These are phyloP conservation scores for Biston betularia DNA, from an alignment of 2,888 invertebrate genomes.

Conservation along the genomic window DNA sequence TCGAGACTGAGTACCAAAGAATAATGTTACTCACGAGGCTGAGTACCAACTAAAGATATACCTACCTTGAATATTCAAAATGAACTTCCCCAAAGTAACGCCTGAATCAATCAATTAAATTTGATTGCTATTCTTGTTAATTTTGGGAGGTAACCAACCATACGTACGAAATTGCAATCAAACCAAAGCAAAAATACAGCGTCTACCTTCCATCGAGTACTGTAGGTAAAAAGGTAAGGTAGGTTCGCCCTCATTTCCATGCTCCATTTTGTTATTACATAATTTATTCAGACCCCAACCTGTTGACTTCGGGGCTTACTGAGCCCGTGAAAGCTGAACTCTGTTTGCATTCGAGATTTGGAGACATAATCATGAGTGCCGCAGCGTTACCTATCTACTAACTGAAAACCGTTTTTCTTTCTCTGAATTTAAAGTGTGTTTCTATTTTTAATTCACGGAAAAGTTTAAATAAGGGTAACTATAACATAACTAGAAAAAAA, in stretches of 20 bases:
- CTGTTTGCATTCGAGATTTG: constrained; percentile 11
- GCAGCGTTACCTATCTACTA: constrained; percentile 3
- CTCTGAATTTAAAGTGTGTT: not conserved
- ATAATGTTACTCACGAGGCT: no score
- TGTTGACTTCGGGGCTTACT: constrained; percentile 14
- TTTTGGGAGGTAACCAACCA: no score
- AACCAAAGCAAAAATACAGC: not conserved
- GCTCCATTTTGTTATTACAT: constrained; percentile 14
- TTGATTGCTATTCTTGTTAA: no score
- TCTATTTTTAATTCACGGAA: no score
- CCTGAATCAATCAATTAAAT: no score
- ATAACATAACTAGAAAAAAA: no score
- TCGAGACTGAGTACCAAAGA: no score
- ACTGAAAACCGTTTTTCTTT: not conserved
- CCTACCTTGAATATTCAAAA: no score
- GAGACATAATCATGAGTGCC: constrained; percentile 5
- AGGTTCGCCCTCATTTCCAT: constrained; percentile 9
- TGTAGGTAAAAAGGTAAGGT: not conserved
- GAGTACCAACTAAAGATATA: no score
- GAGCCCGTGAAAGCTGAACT: constrained; percentile 12
- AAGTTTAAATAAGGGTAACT: no score
- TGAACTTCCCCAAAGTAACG: no score
- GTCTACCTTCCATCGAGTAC: not conserved
- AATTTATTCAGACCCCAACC: constrained; percentile 19
- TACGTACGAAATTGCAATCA: no score